Conservation (phyloP, 2,113 vertebrate genomes). For the Oriolus oriolus region DNA sequence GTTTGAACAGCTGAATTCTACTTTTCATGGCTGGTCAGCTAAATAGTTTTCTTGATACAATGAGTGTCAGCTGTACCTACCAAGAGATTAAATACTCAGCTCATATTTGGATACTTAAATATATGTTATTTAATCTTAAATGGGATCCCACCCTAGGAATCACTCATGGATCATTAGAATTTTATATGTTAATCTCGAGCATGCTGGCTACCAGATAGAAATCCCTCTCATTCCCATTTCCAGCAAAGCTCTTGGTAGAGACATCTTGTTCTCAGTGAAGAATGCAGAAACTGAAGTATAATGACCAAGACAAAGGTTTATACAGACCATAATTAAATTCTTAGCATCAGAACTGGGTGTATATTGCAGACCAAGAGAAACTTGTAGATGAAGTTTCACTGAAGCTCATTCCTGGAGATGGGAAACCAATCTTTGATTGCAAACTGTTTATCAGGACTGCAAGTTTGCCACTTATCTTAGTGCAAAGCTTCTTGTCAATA, state of each 20-base stretch:
- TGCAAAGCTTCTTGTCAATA: background rate
- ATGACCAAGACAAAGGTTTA: background rate
- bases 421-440: background rate
- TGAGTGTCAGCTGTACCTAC: background rate
- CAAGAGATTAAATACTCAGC: background rate
- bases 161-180: background rate
- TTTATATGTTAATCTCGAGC: background rate
- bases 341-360: background rate
- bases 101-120: background rate
- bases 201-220: background rate
- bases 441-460: background rate
- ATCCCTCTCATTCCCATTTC: background rate
- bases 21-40: background rate
- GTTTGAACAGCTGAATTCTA: background rate
- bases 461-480: background rate
- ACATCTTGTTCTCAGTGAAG: background rate
- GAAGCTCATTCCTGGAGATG: background rate
- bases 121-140: background rate
- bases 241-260: background rate
- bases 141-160: background rate
- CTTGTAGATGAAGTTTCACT: background rate
- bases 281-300: background rate
- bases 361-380: background rate
- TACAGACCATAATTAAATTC: background rate
- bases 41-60: background rate